These are phyloP conservation scores for Peromyscus polionotus DNA, from an alignment of 2,113 vertebrate genomes.

Conservation along the genomic window DNA sequence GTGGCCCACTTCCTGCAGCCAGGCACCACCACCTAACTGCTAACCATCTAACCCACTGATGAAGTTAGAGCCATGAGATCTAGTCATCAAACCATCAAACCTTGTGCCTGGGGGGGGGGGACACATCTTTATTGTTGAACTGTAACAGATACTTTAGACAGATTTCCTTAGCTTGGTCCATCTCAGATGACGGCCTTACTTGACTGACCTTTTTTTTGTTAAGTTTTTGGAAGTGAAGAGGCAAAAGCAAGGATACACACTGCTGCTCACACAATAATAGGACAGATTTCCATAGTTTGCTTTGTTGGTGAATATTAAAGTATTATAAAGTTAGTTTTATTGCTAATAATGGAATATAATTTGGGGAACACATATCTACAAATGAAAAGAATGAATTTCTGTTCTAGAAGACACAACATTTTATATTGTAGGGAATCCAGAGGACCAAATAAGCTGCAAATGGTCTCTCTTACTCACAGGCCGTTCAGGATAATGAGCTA, in stretches of 20 bases:
- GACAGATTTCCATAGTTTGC: neutral
- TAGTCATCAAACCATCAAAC: neutral
- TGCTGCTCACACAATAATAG: neutral
- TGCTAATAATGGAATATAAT: neutral
- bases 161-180: neutral
- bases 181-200: neutral
- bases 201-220: neutral
- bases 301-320: slow-evolving; percentile 11
- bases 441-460: neutral
- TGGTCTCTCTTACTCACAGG: neutral
- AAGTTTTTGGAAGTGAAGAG: neutral
- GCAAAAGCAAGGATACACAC: neutral
- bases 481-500: neutral
- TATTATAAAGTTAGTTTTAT: neutral
- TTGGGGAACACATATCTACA: neutral
- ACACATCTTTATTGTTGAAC: neutral
- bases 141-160: neutral
- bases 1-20: neutral
- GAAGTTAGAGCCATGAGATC: neutral
- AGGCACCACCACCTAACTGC: too few relatives aligned
- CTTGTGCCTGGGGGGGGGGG: neutral
- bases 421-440: neutral
- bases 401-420: neutral
- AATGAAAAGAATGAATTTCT: neutral
- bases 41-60: neutral